Conservation (phyloP, 2,113 vertebrate species). For the Collichthys lucidus region DNA sequence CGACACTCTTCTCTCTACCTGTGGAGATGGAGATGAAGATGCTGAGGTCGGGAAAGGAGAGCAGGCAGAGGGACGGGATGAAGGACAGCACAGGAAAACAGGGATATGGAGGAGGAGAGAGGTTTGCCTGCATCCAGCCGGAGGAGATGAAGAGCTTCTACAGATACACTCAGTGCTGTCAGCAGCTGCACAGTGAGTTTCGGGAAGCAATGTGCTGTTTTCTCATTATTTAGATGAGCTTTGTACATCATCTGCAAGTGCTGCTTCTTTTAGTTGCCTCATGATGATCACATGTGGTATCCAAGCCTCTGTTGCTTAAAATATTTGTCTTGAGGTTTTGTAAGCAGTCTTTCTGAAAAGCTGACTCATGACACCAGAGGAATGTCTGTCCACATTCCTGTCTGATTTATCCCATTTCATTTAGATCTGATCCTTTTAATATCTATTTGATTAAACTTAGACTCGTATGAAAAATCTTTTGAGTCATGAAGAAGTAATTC, state of each 20-base stretch:
- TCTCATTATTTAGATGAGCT: background rate
- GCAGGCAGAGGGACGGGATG: slow-evolving; percentile 21
- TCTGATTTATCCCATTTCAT: background rate
- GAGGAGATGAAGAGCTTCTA: slow-evolving; percentile 83
- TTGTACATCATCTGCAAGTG: background rate
- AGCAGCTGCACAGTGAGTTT: slow-evolving; percentile 80
- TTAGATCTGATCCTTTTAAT: background rate
- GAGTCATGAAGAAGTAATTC: background rate
- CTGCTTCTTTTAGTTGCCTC: background rate
- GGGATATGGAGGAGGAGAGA: slow-evolving; percentile 20
- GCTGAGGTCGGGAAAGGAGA: slow-evolving; percentile 31
- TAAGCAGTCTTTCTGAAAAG: background rate
- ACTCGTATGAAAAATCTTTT: no score
- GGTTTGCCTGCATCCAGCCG: slow-evolving; percentile 72
- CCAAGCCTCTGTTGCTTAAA: background rate
- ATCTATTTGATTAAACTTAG: no score
- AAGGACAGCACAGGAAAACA: slow-evolving; percentile 11
- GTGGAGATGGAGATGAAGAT: slow-evolving; percentile 43
- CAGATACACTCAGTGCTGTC: slow-evolving; percentile 75
- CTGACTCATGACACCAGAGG: background rate
- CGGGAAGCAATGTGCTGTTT: no score
- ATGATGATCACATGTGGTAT: slow-evolving; percentile 9
- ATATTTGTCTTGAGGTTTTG: background rate
- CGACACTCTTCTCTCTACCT: background rate
- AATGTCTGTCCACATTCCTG: background rate